Evolutionary conservation across 1,140 invertebrate species (phyloP), one percentile per base, ranked within the genome.

Genomic region (Drosophila miranda): DNA sequence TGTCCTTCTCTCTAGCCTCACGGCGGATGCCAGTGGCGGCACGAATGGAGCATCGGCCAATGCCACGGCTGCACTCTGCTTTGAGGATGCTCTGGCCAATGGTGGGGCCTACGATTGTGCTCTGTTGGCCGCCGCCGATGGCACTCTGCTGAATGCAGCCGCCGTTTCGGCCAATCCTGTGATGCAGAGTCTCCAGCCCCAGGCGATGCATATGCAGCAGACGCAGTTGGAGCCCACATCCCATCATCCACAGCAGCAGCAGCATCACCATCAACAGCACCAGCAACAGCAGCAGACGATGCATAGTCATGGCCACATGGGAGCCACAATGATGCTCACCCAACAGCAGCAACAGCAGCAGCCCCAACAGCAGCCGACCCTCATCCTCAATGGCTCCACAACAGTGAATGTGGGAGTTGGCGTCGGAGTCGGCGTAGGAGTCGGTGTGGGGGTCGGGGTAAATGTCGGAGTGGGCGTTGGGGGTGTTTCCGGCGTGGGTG

Each of bases 51-150:
- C 43, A 21, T 43, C 44, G 8, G 55, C 42, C 7, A 76, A 14
- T n/a, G 19, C 38, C 19, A 75, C 44, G 42, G 59, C 46, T 5
- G 52, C 77, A 0, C 44, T 87, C 0, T 87, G 82, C 45, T 87
- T 87, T 8, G 82, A 87, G 26, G 82, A 87, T 16, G 66, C 82
- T 2, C 6, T 82, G 71, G 48, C 70, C 62, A 71, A 45, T 30
- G 74, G 64, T 0, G 62, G 52, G 0, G 62, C 80, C 19, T 90
- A 90, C 19, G 89, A 90, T 49, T 90, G 89, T n/a, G 84, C 83
- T 0, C 45, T 90, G 16, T 30, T 86, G 16, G 89, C 80, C 11
- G 83, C 78, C 51, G 63, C 58, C 14, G 81, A 84, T 50, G 77
- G 64, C 34, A 84, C 69, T 13, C 13, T 86, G 23, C 21, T 86